Evolutionary conservation across 2,797 vertebrate species (phyloP), one percentile per base, ranked within the genome.

Genomic region (Falco biarmicus): DNA sequence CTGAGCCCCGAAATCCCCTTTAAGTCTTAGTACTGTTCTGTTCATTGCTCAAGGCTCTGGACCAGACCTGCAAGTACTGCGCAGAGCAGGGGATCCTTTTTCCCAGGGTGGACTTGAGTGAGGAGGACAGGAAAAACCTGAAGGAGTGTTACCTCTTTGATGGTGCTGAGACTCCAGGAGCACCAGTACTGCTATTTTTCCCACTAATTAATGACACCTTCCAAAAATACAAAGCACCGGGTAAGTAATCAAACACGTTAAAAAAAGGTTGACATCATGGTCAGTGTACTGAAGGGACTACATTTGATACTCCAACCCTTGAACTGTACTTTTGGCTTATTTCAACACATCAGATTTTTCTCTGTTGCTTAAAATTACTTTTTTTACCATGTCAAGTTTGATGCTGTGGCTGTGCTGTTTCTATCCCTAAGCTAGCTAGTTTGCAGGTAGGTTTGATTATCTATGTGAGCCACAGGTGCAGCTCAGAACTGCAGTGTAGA

Each of bases 101-200:
- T 96, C 99, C 99, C 56, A 97, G 60, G 34, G 98, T 97, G 3
- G 89, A 97, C 20, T 83, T 98, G 70, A 94, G 90, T 80, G 96
- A 97, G 37, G 96, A 98, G 39, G 97, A 98, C 31, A 96, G 96
- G 5, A 91, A 98, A 31, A 96, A 97, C 2, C 83, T 98, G 68
- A 98, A 97, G 87, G 99, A 99, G 34, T 98, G 98, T 77, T 99
- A 99, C 81, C 90, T 99, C 93, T 98, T 99, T 86, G 97, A 98
- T 26, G 96, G 98, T 61, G 85, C 98, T 59, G 97, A 98, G 7
- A 98, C 98, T 84, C 96, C 97, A 6, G 92, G 95, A 15, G 98
- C 98, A 28, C 99, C 99, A 63, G 93, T 98, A 5, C 97, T 99
- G 77, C 50, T 98, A 31, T 99, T 99, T 96, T 99, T 99, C 80